These are phyloP conservation scores for Neostethus bicornis DNA, from an alignment of 2,797 vertebrate species.

Conservation along the genomic window DNA sequence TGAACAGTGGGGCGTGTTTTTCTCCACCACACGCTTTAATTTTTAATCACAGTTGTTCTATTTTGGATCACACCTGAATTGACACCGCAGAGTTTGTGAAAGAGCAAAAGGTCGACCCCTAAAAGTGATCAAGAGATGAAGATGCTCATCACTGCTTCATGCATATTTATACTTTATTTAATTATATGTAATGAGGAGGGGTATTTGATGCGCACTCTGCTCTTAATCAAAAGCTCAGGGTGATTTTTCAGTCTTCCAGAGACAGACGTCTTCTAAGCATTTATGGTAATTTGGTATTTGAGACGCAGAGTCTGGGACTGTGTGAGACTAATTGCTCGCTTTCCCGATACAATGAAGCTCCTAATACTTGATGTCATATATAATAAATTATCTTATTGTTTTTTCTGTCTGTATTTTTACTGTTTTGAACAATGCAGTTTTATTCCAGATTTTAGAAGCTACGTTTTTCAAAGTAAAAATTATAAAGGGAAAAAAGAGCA, in stretches of 20 bases:
- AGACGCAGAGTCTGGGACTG: constrained; percentile 39
- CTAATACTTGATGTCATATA: constrained; percentile 24
- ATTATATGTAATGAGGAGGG: constrained; percentile 70
- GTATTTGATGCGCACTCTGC: constrained; percentile 58
- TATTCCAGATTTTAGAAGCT: not conserved
- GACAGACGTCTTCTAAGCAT: constrained; percentile 39
- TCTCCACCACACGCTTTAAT: constrained; percentile 74
- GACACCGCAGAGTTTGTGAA: constrained; percentile 41
- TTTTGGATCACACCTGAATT: constrained; percentile 65
- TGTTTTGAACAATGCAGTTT: constrained; percentile 7
- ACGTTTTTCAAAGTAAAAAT: not conserved
- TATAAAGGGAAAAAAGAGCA: not conserved
- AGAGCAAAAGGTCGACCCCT: constrained; percentile 63
- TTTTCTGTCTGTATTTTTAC: constrained; percentile 7
- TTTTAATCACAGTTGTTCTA: constrained; percentile 74
- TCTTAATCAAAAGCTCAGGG: constrained; percentile 60
- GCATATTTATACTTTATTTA: constrained; percentile 75
- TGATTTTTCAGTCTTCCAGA: constrained; percentile 50
- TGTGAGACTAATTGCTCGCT: constrained; percentile 36
- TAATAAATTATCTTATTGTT: constrained; percentile 14
- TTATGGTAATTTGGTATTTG: constrained; percentile 64
- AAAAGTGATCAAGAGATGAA: constrained; percentile 68
- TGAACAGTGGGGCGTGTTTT: constrained; percentile 80
- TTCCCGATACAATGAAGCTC: constrained; percentile 21
- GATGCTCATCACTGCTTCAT: constrained; percentile 69